These are phyloP conservation scores for Lypha dubia DNA, from an alignment of 2,888 invertebrate genomes.

Conservation along the genomic window DNA sequence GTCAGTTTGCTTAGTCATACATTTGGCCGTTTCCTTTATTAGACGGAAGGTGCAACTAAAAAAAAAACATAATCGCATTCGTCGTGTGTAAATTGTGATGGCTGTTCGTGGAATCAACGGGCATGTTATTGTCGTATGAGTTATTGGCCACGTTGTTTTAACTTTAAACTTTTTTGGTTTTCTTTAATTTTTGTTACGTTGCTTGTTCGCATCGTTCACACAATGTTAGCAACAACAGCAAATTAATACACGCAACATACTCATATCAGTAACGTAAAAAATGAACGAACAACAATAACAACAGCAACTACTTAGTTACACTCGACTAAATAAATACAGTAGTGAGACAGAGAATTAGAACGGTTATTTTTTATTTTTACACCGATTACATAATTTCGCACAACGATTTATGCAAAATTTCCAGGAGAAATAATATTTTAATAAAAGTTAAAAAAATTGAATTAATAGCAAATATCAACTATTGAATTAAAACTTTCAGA, in stretches of 20 bases:
- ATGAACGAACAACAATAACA: slow-evolving; percentile 24
- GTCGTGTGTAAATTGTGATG: slow-evolving; percentile 58
- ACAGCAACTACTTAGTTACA: slow-evolving; percentile 51
- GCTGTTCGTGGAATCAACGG: slow-evolving; percentile 66
- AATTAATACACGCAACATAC: slow-evolving; percentile 47
- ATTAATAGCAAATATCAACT: too few species aligned
- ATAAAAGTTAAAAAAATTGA: too few species aligned
- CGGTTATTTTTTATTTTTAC: too few species aligned
- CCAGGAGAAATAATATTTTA: too few species aligned
- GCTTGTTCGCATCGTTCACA: slow-evolving; percentile 43
- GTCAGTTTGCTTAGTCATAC: slow-evolving; percentile 18
- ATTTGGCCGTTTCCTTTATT: slow-evolving; percentile 2
- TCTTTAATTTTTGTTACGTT: slow-evolving; percentile 40
- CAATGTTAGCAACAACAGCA: slow-evolving; percentile 12
- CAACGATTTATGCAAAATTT: too few species aligned
- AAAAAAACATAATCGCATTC: slow-evolving; percentile 50
- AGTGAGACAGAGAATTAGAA: too few species aligned
- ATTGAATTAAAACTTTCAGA: too few species aligned
- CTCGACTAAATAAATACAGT: slow-evolving; percentile 14
- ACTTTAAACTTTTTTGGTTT: slow-evolving; percentile 24
- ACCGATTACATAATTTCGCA: too few species aligned
- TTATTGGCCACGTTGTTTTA: slow-evolving; percentile 62
- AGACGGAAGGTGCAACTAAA: slow-evolving; percentile 36
- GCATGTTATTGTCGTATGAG: slow-evolving; percentile 63
- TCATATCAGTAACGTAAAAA: slow-evolving; percentile 19